phyloP scores from a whole-genome alignment of 2,797 vertebrate genomes.

The Alosa sapidissima region DNA sequence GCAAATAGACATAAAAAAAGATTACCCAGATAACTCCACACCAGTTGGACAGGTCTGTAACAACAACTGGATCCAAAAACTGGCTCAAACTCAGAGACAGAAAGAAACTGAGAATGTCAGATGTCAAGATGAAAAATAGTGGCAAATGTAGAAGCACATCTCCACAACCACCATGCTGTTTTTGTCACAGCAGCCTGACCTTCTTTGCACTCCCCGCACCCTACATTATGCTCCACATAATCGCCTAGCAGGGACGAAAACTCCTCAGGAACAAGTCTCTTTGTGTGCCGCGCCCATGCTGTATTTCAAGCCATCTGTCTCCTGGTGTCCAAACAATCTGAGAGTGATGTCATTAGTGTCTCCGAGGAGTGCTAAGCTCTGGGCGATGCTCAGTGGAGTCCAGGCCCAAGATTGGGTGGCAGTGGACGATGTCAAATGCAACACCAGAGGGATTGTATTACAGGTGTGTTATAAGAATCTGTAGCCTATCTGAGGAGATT shows the following conservation, averaged over 20 bases:
- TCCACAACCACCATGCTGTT: constrained; percentile 55
- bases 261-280: background rate
- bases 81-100: background rate
- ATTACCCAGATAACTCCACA: background rate
- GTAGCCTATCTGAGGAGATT: background rate
- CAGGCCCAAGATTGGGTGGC: background rate
- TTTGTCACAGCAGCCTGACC: constrained; percentile 55
- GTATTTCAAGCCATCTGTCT: background rate
- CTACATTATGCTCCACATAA: constrained; percentile 26
- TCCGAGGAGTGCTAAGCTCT: background rate
- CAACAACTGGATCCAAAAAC: background rate
- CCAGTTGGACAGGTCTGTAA: background rate
- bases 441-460: background rate
- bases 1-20: background rate
- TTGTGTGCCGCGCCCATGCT: background rate
- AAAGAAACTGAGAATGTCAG: background rate
- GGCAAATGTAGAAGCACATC: constrained; percentile 43
- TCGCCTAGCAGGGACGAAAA: background rate
- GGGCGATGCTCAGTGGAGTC: background rate
- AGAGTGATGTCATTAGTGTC: constrained; percentile 32
- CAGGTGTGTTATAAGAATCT: background rate
- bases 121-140: background rate
- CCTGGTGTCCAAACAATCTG: background rate
- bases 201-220: constrained; percentile 34
- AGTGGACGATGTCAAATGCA: background rate